These are phyloP conservation scores for Cyaniris semiargus DNA, from an alignment of 2,888 invertebrate species.

Conservation along the genomic window DNA sequence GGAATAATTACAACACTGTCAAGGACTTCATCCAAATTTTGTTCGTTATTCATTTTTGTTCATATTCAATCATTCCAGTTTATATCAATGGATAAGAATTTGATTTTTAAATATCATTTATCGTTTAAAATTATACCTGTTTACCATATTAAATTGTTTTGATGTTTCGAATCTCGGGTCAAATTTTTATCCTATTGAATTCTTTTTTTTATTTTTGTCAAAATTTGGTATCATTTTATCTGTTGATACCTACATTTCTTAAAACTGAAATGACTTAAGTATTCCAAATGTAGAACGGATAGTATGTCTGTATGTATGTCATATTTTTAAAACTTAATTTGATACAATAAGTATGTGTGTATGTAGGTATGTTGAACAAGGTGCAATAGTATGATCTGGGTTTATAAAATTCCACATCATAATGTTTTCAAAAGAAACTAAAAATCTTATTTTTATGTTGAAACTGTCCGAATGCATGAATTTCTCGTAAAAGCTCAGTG, in stretches of 20 bases:
- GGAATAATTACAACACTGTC: constrained; percentile 14
- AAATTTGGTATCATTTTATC: not conserved
- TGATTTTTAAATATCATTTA: not conserved
- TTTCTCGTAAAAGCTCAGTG: not conserved
- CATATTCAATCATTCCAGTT: constrained; percentile 29
- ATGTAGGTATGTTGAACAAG: not conserved
- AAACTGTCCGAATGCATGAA: not conserved
- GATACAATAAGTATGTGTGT: not conserved
- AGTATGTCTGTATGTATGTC: constrained; percentile 1
- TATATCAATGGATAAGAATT: constrained; percentile 25
- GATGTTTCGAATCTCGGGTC: not conserved
- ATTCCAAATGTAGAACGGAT: not conserved
- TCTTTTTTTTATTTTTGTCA: not conserved
- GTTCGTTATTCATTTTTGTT: not conserved
- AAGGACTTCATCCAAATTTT: not conserved
- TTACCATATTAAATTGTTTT: not conserved
- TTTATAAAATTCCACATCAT: not conserved
- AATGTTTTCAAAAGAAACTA: too few species aligned
- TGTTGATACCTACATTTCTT: not conserved
- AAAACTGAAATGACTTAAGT: not conserved
- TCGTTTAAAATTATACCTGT: not conserved
- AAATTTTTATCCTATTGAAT: not conserved
- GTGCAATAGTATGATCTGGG: not conserved
- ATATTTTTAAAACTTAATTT: not conserved
- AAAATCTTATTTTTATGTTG: too few species aligned